Evolutionary conservation across 2,797 vertebrate species (phyloP).

Genomic region (Coregonus ussuriensis): DNA sequence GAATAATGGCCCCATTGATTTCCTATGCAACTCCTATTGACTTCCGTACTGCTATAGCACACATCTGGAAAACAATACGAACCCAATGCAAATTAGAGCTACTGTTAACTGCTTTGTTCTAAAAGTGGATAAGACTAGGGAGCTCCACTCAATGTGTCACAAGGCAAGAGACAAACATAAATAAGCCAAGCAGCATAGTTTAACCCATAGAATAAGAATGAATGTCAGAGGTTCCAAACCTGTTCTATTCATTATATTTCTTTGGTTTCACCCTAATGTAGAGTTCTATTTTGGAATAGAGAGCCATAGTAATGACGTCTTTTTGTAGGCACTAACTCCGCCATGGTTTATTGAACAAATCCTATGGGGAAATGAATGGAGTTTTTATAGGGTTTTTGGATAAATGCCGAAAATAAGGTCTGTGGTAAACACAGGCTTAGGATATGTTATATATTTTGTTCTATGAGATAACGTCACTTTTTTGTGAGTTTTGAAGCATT

Average conservation of each 20-base stretch:
- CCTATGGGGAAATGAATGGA: too few relatives aligned
- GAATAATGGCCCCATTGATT: constrained; percentile 61
- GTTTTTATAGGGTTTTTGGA: too few relatives aligned
- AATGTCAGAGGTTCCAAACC: neutral
- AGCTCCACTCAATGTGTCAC: neutral
- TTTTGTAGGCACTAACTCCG: too few relatives aligned
- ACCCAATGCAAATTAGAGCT: constrained; percentile 50
- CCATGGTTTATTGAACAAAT: too few relatives aligned
- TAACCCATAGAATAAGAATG: neutral
- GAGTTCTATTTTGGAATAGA: constrained; percentile 4
- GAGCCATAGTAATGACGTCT: too few relatives aligned
- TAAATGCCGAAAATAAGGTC: too few relatives aligned
- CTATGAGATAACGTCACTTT: too few relatives aligned
- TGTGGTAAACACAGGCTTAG: too few relatives aligned
- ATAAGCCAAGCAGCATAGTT: neutral
- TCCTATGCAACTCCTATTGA: constrained; percentile 54
- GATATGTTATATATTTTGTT: too few relatives aligned
- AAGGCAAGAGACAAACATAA: neutral
- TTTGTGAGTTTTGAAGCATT: too few relatives aligned
- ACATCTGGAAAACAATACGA: constrained; percentile 55
- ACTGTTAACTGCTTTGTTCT: constrained; percentile 29
- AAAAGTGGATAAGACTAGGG: neutral
- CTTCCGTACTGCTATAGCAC: constrained; percentile 38
- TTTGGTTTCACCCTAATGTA: neutral
- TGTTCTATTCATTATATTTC: neutral